Conservation (phyloP, 2,888 invertebrate species). For the Shargacucullia verbasci region DNA sequence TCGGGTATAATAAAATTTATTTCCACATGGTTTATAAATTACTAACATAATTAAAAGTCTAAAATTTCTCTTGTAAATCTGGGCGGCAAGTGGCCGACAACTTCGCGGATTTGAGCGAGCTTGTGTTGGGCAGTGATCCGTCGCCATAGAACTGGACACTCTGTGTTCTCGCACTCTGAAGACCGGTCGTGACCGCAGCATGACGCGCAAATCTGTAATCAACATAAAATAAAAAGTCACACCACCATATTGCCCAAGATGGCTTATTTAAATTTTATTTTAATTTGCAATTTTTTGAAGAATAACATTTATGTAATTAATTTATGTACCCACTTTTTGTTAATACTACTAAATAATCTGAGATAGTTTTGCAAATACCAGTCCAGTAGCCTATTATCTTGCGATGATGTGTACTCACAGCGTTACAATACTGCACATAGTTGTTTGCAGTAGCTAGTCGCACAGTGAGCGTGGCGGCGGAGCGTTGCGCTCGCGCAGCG, state of each 20-base stretch:
- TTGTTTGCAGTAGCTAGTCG: slow-evolving; percentile 43
- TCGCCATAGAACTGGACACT: slow-evolving; percentile 81
- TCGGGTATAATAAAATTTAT: background rate
- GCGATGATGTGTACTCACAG: slow-evolving; percentile 60
- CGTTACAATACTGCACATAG: slow-evolving; percentile 55
- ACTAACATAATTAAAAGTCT: slow-evolving; percentile 61
- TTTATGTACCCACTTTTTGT: too few relatives aligned
- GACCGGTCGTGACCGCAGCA: slow-evolving; percentile 74
- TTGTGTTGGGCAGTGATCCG: slow-evolving; percentile 69
- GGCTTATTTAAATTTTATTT: too few relatives aligned
- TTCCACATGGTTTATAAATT: slow-evolving; percentile 1
- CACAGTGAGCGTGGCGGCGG: slow-evolving; percentile 47
- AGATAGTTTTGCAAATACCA: too few relatives aligned
- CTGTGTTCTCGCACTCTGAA: slow-evolving; percentile 74
- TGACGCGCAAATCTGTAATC: slow-evolving; percentile 76
- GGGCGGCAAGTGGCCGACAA: slow-evolving; percentile 70
- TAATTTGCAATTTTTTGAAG: too few relatives aligned
- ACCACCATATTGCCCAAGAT: too few relatives aligned
- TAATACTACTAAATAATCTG: too few relatives aligned
- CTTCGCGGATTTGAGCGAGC: slow-evolving; percentile 68
- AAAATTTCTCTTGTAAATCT: slow-evolving; percentile 63
- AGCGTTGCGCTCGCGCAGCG: slow-evolving; percentile 27
- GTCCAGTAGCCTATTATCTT: background rate
- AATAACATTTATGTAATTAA: too few relatives aligned
- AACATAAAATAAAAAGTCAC: slow-evolving; percentile 17